Evolutionary conservation across 2,113 vertebrate genomes (phyloP).

Genomic region (Acanthochromis polyacanthus): DNA sequence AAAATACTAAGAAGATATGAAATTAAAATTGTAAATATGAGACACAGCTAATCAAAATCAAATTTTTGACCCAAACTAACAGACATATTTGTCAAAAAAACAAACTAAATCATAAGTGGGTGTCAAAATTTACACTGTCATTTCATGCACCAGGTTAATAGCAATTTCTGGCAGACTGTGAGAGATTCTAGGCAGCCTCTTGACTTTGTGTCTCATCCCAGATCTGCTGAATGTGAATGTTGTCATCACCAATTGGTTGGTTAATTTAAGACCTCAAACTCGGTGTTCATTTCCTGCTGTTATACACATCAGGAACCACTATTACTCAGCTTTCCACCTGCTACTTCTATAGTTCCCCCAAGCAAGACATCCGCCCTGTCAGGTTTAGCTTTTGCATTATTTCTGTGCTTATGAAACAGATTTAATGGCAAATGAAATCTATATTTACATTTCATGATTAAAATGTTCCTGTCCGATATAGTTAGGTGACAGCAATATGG

Average conservation of each 20-base stretch:
- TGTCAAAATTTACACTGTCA: no score
- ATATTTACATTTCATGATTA: no score
- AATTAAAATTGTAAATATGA: no score
- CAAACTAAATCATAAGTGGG: no score
- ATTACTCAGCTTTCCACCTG: conserved; percentile 40
- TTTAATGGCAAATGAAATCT: no score
- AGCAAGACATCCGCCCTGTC: conserved; percentile 7
- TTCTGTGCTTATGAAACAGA: background rate
- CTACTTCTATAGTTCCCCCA: conserved; percentile 22
- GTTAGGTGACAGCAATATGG: no score
- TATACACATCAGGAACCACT: conserved; percentile 29
- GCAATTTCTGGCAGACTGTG: background rate
- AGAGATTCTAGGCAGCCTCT: conserved; percentile 8
- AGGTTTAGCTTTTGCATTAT: conserved; percentile 16
- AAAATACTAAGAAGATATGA: no score
- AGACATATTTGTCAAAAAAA: no score
- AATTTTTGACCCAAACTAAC: no score
- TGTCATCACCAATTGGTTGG: conserved; percentile 17
- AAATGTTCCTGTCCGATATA: no score
- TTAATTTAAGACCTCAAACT: conserved; percentile 35
- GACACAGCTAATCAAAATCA: no score
- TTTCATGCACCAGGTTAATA: no score
- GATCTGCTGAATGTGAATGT: conserved; percentile 21
- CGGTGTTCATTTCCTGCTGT: conserved; percentile 10
- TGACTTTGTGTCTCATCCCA: background rate